Base-by-base conservation (phyloP, 2,113 vertebrate species). In the Galbula dea region DNA sequence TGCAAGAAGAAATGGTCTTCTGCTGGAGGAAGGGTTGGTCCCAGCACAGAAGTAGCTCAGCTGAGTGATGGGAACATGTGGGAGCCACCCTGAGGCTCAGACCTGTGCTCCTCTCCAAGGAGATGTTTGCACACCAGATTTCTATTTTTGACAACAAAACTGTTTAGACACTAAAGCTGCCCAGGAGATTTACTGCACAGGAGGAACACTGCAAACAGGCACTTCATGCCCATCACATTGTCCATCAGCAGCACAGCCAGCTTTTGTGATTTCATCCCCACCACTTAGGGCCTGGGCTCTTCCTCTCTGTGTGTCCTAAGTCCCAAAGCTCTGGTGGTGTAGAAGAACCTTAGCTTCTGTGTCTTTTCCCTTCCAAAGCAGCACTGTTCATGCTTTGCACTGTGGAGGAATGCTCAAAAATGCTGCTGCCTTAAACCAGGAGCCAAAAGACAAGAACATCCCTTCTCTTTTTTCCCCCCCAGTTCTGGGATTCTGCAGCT, bases 21-120 rank as follows among this genome's bases (percentile, higher is more conserved):
- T 83, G 48, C 71, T 72, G 66, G 61, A 84, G 74, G 10, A 46
- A 55, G 6, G 15, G 5, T 10, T 59, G 30, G 21, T 61, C 39
- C 21, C 65, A 48, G 20, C 12, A 7, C 20, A 29, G 22, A 16
- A n/a, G 9, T 30, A 49, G 12, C 9, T 86, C 55, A 57, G 41
- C 20, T 2, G 2, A 15, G 22, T 26, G 43, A 6, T 46, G 72
- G 2, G 2, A 10, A 1, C 2, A 0, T 39, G 30, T 3, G 3
- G 49, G 69, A 88, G 39, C 49, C 5, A 5, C 19, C 15, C 26
- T 65, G 34, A 63, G 29, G 13, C 54, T 48, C 46, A 66, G 75
- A 22, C 26, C 32, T 8, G 0, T 41, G 10, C 10, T 36, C 27
- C 19, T 58, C 79, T 78, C 84, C 78, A 67, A 71, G 51, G 43